Base-by-base conservation (phyloP, 64 coral and sea anemone species). In the Cladopsammia gracilis region DNA sequence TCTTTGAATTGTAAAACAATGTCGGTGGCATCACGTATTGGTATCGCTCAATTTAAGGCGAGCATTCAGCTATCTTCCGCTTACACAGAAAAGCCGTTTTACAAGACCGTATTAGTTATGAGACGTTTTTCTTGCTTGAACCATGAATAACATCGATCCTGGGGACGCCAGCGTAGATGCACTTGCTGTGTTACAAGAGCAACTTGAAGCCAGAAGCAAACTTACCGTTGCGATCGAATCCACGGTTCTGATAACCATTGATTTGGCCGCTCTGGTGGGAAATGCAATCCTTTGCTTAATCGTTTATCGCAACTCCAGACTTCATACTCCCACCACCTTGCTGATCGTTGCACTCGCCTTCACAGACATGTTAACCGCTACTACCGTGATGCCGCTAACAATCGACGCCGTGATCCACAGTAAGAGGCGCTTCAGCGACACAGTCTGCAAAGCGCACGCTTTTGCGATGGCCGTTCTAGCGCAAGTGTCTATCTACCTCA, bases 71-170 rank as follows among this genome's bases (percentile, higher is more conserved):
- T 12, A 56, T 7, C 53, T 7, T 12, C 53, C n/a, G n/a, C n/a
- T 56, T 10, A 4, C 12, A 56, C 12, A 56, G 53, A 10, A 7
- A 56, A 56, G 6, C 53, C 7, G 5, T 56, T 56, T 56, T 64
- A 19, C 13, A 64, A 20, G 61, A 64, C 18, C 13, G 14, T 12
- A 45, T 46, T 25, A 64, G 61, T 19, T 14, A 0, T 73, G 12
- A 3, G 16, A 4, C 77, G n/a, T 24, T 79, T 12, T 48, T n/a
- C 2, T 3, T 45, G 58, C 25, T 47, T 43, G 1, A 12, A 67
- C 49, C 80, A 84, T 84, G 80, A 84, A 84, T 43, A 84, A 84
- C 60, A 84, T 84, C 46, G 80, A 84, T 19, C 80, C 80, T 23
- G 80, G 80, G 3, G 80, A 84, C 45, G 80, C 80, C 62, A 84